Evolutionary conservation across 2,113 vertebrate genomes (phyloP).

Genomic region (Marcusenius ussheri): DNA sequence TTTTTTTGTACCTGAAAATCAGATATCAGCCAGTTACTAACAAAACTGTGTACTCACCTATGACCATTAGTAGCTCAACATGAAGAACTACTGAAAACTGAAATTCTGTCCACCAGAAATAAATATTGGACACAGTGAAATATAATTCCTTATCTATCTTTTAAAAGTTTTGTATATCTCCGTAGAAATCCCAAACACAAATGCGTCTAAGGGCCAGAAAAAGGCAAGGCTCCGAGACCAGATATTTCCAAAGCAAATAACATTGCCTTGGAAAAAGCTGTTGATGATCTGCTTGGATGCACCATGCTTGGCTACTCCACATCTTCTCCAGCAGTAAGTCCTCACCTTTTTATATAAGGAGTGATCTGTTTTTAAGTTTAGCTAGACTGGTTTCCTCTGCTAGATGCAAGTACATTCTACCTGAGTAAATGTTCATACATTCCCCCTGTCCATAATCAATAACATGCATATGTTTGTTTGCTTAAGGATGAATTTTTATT

Average conservation of each 20-base stretch:
- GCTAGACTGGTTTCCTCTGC: not conserved
- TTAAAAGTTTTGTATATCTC: not conserved
- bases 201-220: conserved; percentile 51
- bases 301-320: conserved; percentile 74
- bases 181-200: conserved; percentile 39
- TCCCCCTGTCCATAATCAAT: not conserved
- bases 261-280: conserved; percentile 75
- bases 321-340: conserved; percentile 76
- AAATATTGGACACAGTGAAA: not conserved
- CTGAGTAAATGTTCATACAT: not conserved
- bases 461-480: not conserved
- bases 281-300: conserved; percentile 75
- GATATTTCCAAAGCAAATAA: conserved; percentile 64
- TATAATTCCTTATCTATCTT: not conserved
- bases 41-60: not conserved
- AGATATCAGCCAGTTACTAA: not conserved
- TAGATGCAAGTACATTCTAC: not conserved
- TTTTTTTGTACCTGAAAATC: not conserved
- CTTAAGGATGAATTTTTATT: not conserved
- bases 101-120: not conserved
- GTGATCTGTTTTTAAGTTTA: not conserved
- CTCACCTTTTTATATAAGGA: not conserved
- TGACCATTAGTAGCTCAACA: not conserved
- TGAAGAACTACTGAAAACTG: not conserved
- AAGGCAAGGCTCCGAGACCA: conserved; percentile 58